Base-by-base conservation (phyloP, 2,113 vertebrate species). In the Cyprinus carpio region DNA sequence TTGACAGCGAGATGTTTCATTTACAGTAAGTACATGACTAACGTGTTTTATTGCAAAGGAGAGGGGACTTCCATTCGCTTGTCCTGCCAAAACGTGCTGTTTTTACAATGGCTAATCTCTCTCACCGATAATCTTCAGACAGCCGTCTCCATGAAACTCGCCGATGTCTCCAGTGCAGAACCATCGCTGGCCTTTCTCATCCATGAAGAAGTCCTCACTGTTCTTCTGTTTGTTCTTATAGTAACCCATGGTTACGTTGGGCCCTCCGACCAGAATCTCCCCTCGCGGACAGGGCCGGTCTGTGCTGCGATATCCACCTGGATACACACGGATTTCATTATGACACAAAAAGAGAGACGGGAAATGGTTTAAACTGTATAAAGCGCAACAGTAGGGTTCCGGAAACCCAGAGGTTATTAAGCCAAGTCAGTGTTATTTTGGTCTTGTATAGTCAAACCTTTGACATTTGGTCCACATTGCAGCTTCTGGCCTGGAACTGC, bases 151-250 rank as follows among this genome's bases (percentile, higher is more conserved):
- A 18, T 98, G 96, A 89, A 98, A 94, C 89, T 99, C 97, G 6
- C 98, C 98, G 27, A 99, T 96, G 88, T 99, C 98, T 79, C 98
- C 98, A 0, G 98, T 99, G 74, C 95, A 97, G 84, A 99, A 97
- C 98, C 98, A 99, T 23, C 96, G 93, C 92, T 98, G 96, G n/a
- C 96, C 95, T 4, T 94, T 95, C 80, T 96, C 92, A 86, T 98
- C 97, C 79, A 96, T 92, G 46, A 93, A 95, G 92, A 98, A 99
- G 89, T 99, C 96, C 20, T 95, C 91, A 31, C 91, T 94, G 85
- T 95, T 96, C 89, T 95, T 95, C 0, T 83, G 82, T 87, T 96
- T 92, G 20, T 95, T 96, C 93, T 98, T 98, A 89, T 97, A 99
- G 93, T 99, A 99, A n/a, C 98, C 98, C 94, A 97, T 94, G n/a